A percentile compares a stretch with the other conserved stretches of the same genome.
Conservation (phyloP, 2,113 vertebrate species). For the Eudyptes chrysolophus region DNA sequence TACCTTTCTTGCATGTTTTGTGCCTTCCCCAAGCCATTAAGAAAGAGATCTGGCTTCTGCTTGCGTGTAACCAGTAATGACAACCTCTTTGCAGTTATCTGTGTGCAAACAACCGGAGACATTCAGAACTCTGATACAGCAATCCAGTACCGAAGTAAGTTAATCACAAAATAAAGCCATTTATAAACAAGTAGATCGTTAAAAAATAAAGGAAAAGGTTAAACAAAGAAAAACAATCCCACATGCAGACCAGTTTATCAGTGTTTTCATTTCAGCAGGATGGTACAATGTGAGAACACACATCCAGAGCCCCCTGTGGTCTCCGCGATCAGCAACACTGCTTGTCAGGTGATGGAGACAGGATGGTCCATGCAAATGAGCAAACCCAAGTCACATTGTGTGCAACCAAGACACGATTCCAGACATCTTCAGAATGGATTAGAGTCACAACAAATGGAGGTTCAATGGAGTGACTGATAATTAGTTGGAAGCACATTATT, state of each 20-base stretch:
- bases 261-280: slow-evolving; percentile 65
- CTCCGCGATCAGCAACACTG: slow-evolving; percentile 56
- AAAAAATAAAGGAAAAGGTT: slow-evolving; percentile 51
- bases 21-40: slow-evolving; percentile 88
- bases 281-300: slow-evolving; percentile 70
- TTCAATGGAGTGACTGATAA: slow-evolving; percentile 77
- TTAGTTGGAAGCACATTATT: slow-evolving; percentile 86
- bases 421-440: slow-evolving; percentile 79
- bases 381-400: slow-evolving; percentile 68
- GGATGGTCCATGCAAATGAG: slow-evolving; percentile 86
- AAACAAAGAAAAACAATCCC: slow-evolving; percentile 72
- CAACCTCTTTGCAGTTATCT: slow-evolving; percentile 97
- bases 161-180: slow-evolving; percentile 68
- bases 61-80: slow-evolving; percentile 94
- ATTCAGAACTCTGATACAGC: slow-evolving; percentile 81
- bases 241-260: slow-evolving; percentile 75
- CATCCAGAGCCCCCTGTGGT: slow-evolving; percentile 68
- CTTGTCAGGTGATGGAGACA: slow-evolving; percentile 78
- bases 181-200: slow-evolving; percentile 62
- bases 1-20: slow-evolving; percentile 86
- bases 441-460: slow-evolving; percentile 79
- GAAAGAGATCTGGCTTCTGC: slow-evolving; percentile 90
- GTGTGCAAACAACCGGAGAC: slow-evolving; percentile 91
- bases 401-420: slow-evolving; percentile 70
- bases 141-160: slow-evolving; percentile 71